Evolutionary conservation across 2,113 vertebrate genomes (phyloP), one percentile per base, ranked within the genome.

Genomic region (Chinchilla lanigera): DNA sequence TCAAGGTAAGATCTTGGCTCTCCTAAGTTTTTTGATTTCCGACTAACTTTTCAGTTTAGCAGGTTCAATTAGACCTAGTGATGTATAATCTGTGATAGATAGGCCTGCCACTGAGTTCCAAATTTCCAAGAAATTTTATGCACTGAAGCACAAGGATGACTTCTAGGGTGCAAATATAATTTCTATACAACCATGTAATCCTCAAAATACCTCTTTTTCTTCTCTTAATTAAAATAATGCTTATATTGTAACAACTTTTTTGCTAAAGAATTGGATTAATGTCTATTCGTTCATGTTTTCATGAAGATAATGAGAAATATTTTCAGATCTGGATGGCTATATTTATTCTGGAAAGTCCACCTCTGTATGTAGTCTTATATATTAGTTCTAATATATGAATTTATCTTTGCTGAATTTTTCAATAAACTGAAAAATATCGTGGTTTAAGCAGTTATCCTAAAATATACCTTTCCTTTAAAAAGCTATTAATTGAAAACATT

Each of bases 341-440:
- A 13, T 73, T 81, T 92, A 33, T 22, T 87, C 77, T 77, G 38
- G 35, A 78, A 86, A 2, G 1, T 52, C 41, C 61, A 69, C 7
- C 58, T 38, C n/a, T 92, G 5, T 35, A 89, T 86, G 63, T 78
- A 90, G 30, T 16, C 8, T 83, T 83, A 12, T 41, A 90, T 41
- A n/a, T 95, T 93, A 90, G 69, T 26, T 93, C 22, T 90, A 93
- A 93, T 7, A 56, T 96, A 83, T 52, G 88, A 85, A 63, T 78
- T 61, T 8, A 84, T 71, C 5, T 61, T 50, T 71, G 17, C 12
- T 84, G 80, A 80, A 61, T 41, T 78, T 58, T 33, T 77, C 75
- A 47, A 56, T 82, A 81, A 16, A 54, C 4, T 86, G n/a, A 44
- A 65, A 73, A 61, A 91, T 71, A 85, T 12, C 12, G 75, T 73